These are phyloP conservation scores for Halcyon badia DNA, from an alignment of 2,797 vertebrate genomes.

Conservation along the genomic window DNA sequence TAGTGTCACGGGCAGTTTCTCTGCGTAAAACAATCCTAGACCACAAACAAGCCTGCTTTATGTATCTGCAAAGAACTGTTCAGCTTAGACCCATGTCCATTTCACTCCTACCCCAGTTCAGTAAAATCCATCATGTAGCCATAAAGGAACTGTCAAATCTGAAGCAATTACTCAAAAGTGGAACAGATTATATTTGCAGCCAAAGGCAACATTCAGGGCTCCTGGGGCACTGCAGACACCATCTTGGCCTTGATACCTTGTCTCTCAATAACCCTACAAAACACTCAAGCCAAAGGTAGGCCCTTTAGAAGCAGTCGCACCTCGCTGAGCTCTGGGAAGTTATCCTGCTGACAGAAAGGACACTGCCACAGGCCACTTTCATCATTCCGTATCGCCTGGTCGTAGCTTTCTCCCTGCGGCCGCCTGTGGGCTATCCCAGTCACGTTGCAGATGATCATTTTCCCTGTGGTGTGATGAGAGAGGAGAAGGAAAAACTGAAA, in stretches of 20 bases:
- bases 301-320: conserved; percentile 68
- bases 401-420: conserved; percentile 97
- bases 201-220: not conserved
- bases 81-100: not conserved
- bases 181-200: not conserved
- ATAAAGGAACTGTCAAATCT: not conserved
- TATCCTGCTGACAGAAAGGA: conserved; percentile 99
- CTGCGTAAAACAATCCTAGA: not conserved
- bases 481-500: not conserved
- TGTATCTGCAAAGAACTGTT: not conserved
- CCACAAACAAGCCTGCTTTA: not conserved
- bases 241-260: not conserved
- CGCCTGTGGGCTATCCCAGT: conserved; percentile 97
- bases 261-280: not conserved
- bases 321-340: conserved; percentile 99
- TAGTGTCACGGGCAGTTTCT: not conserved
- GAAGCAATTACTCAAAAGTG: not conserved
- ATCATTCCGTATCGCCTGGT: conserved; percentile 97
- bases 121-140: not conserved
- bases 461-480: conserved; percentile 79
- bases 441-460: conserved; percentile 95
- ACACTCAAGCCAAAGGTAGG: not conserved
- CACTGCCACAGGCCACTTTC: conserved; percentile 97
- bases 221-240: not conserved
- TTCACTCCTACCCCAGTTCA: not conserved